These are phyloP conservation scores for Capitulum mitella DNA, from an alignment of 2,888 invertebrate species.

Conservation along the genomic window DNA sequence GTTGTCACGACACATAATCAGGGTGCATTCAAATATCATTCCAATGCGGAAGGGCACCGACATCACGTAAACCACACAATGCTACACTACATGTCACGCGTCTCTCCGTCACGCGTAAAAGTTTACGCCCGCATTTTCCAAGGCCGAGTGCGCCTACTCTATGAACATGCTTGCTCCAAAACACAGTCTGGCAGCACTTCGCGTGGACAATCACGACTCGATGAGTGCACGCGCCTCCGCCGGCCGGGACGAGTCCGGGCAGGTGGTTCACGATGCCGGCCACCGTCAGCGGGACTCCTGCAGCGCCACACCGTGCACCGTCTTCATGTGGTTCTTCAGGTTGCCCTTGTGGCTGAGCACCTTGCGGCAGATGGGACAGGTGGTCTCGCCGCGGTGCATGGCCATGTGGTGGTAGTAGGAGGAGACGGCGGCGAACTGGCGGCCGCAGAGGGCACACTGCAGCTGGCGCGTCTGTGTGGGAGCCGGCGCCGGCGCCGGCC, in stretches of 20 bases:
- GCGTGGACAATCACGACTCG: neutral
- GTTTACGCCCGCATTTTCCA: too few relatives aligned
- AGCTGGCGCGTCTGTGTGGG: neutral
- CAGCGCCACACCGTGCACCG: constrained; percentile 26
- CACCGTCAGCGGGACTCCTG: neutral
- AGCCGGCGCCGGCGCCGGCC: neutral
- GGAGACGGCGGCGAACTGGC: neutral
- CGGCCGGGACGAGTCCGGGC: too few relatives aligned
- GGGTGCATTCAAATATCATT: too few relatives aligned
- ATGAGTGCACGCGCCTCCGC: neutral
- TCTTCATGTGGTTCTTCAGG: constrained; percentile 29
- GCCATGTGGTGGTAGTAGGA: constrained; percentile 22
- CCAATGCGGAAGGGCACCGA: too few relatives aligned
- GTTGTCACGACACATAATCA: too few relatives aligned
- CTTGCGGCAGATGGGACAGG: neutral
- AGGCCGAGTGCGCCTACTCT: too few relatives aligned
- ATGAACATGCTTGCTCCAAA: too few relatives aligned
- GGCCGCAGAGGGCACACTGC: constrained; percentile 24
- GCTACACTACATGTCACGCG: too few relatives aligned
- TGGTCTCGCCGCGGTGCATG: constrained; percentile 27
- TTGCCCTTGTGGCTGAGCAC: constrained; percentile 26
- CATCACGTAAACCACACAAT: too few relatives aligned
- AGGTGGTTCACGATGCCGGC: neutral
- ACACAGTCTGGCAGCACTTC: too few relatives aligned
- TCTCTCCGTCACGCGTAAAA: too few relatives aligned